Evolutionary conservation across 2,113 vertebrate species (phyloP).

Genomic region (Macroglossus sobrinus): DNA sequence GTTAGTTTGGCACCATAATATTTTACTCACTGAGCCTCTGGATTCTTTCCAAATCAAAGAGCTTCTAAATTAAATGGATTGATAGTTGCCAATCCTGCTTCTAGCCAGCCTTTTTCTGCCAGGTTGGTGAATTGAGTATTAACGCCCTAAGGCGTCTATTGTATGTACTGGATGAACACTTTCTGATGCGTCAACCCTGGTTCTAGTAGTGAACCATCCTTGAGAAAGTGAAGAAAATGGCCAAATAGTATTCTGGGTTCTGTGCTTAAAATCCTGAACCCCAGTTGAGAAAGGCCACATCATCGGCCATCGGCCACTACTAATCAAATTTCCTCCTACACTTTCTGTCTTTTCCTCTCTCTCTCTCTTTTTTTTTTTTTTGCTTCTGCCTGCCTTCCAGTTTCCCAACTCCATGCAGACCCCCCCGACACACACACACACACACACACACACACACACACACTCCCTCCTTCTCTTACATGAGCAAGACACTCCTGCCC

Average conservation of each 20-base stretch:
- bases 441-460: neutral
- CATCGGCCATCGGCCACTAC: neutral
- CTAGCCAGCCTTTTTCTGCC: neutral
- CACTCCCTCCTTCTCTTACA: neutral
- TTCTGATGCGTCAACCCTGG: neutral
- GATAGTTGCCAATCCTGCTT: neutral
- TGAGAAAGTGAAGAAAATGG: neutral
- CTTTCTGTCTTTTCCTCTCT: too few species aligned
- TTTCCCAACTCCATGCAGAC: neutral
- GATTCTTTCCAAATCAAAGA: neutral
- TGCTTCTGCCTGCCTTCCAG: neutral
- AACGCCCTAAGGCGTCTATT: neutral
- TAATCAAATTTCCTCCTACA: too few species aligned
- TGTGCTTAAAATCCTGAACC: neutral
- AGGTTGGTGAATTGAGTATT: neutral
- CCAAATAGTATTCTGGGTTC: neutral
- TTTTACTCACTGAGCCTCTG: neutral
- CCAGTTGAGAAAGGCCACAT: neutral
- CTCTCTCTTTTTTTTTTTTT: neutral
- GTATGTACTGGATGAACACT: neutral
- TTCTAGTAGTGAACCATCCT: neutral
- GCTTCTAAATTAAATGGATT: conserved; percentile 11
- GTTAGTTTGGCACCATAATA: neutral
- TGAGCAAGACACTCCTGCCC: neutral
- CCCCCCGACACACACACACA: too few species aligned